Conservation (phyloP, 2,113 vertebrate genomes). For the Esox niger region DNA sequence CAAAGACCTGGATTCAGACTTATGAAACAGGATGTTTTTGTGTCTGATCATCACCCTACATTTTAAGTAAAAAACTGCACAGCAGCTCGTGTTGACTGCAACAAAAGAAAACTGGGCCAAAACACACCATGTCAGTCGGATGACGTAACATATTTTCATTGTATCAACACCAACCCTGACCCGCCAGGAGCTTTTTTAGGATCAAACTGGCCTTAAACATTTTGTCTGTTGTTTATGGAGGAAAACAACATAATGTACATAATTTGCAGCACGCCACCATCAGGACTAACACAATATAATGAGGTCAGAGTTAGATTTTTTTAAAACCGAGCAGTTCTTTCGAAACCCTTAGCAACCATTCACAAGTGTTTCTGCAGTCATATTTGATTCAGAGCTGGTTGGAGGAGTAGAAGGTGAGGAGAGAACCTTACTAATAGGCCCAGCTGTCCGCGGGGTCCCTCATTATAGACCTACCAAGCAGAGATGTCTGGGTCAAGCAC, state of each 20-base stretch:
- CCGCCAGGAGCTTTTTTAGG: too few species aligned
- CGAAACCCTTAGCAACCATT: not conserved
- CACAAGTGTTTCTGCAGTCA: not conserved
- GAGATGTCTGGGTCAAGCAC: conserved; percentile 19
- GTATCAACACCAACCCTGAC: too few species aligned
- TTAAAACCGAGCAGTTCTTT: not conserved
- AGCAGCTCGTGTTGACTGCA: too few species aligned
- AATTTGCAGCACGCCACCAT: too few species aligned
- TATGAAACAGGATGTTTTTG: not conserved
- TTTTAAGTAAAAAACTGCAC: too few species aligned
- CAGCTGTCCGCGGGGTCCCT: conserved; percentile 34
- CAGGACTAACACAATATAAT: too few species aligned
- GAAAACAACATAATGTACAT: too few species aligned
- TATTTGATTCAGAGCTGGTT: not conserved
- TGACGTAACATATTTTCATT: not conserved
- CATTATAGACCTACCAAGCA: conserved; percentile 28
- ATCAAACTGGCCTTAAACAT: too few species aligned
- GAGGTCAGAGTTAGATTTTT: too few species aligned
- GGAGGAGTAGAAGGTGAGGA: not conserved
- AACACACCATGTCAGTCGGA: not conserved
- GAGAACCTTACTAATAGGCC: conserved; percentile 29
- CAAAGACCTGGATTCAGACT: not conserved
- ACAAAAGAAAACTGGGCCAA: not conserved
- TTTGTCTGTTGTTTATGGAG: too few species aligned
- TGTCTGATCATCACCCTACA: too few species aligned